Evolutionary conservation across 2,888 invertebrate species (phyloP).

Genomic region (Salticus scenicus): DNA sequence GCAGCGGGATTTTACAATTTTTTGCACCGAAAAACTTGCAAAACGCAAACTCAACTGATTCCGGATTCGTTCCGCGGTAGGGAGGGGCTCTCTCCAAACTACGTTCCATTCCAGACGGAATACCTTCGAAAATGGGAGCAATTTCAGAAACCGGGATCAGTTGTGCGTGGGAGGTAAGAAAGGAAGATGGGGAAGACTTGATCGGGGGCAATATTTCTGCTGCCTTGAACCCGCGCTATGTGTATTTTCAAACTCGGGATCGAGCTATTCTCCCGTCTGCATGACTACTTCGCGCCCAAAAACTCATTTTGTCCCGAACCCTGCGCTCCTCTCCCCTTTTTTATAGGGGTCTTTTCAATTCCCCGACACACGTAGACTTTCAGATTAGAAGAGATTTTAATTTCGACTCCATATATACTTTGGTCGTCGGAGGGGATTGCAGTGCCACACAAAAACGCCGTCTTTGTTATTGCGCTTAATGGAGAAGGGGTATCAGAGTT

Average conservation of each 20-base stretch:
- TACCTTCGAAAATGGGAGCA: background rate
- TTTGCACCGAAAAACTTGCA: background rate
- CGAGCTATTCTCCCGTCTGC: conserved; percentile 32
- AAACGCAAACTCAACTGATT: background rate
- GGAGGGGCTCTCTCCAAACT: conserved; percentile 47
- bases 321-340: conserved; percentile 22
- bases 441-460: background rate
- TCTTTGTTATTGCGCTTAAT: background rate
- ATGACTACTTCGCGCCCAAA: conserved; percentile 51
- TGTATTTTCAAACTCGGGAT: conserved; percentile 47
- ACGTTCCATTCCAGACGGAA: conserved; percentile 47
- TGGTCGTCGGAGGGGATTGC: background rate
- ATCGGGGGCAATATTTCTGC: conserved; percentile 45
- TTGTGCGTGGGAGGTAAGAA: background rate
- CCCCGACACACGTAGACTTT: conserved; percentile 15
- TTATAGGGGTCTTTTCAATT: conserved; percentile 35
- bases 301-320: conserved; percentile 45
- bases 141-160: background rate
- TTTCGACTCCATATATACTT: conserved; percentile 24
- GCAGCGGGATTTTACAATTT: too few species aligned
- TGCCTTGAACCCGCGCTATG: conserved; percentile 48
- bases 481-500: background rate
- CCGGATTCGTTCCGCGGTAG: background rate
- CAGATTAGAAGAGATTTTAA: conserved; percentile 39
- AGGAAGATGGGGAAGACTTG: conserved; percentile 5